Evolutionary conservation across 2,113 vertebrate species (phyloP).

Genomic region (Anguilla rostrata): DNA sequence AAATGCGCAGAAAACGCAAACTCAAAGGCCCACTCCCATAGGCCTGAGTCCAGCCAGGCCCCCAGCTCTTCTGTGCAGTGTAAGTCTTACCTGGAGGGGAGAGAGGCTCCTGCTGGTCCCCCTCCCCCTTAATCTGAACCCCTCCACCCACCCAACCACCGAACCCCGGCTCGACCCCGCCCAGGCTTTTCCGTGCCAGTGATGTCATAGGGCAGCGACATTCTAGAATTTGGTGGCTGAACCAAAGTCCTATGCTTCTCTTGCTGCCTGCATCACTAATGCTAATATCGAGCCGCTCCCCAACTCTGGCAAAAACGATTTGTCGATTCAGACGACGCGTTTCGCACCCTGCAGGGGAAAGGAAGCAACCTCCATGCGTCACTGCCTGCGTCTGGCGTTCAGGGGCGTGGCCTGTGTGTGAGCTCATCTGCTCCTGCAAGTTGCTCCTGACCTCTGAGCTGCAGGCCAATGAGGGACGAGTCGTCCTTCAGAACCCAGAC

Average conservation of each 20-base stretch:
- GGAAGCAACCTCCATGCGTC: background rate
- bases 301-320: background rate
- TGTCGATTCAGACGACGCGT: background rate
- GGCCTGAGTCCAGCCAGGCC: slow-evolving; percentile 56
- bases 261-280: background rate
- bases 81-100: slow-evolving; percentile 67
- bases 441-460: background rate
- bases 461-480: background rate
- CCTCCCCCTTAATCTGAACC: slow-evolving; percentile 21
- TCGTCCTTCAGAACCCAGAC: background rate
- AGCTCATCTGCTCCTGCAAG: background rate
- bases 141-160: slow-evolving; percentile 1
- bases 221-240: background rate
- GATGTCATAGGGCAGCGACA: background rate
- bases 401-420: no score
- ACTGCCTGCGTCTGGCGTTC: background rate
- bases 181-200: background rate
- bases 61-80: slow-evolving; percentile 66
- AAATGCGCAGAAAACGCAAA: slow-evolving; percentile 61
- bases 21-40: slow-evolving; percentile 54
- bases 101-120: slow-evolving; percentile 22
- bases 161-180: background rate
- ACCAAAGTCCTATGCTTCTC: background rate
- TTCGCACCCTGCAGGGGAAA: no score
- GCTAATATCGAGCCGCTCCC: background rate